phyloP scores from a whole-genome alignment of 2,113 vertebrate species.

The Motacilla alba region DNA sequence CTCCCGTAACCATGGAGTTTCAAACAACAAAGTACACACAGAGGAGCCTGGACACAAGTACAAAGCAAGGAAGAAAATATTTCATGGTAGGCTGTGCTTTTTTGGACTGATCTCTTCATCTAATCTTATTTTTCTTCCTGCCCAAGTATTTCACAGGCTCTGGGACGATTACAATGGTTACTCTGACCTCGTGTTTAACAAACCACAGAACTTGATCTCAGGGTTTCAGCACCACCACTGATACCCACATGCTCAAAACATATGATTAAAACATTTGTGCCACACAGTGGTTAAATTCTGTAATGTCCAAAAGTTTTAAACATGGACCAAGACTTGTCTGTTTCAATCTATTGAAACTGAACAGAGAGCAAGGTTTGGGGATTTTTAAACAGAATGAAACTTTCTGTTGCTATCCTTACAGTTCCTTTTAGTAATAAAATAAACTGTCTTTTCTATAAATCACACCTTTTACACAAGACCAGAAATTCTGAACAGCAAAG shows the following conservation, averaged over 20 bases:
- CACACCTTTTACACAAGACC: background rate
- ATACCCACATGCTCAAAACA: background rate
- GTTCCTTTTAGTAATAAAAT: background rate
- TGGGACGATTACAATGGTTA: background rate
- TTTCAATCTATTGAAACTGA: background rate
- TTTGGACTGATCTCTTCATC: background rate
- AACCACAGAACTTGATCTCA: background rate
- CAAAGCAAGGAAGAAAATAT: background rate
- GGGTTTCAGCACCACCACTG: background rate
- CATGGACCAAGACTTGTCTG: background rate
- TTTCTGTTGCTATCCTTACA: background rate
- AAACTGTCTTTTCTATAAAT: background rate
- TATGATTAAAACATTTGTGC: background rate
- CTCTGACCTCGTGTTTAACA: background rate
- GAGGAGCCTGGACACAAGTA: background rate
- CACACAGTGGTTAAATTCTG: background rate
- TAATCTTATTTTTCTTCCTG: background rate
- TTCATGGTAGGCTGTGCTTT: background rate
- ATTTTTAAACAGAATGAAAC: background rate
- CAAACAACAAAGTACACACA: slow-evolving; percentile 43
- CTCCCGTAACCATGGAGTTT: slow-evolving; percentile 51
- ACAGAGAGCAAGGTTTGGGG: background rate
- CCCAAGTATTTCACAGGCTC: background rate
- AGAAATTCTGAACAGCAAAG: background rate
- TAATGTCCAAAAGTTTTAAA: background rate